Evolutionary conservation across 2,888 invertebrate species (phyloP), one percentile per base, ranked within the genome.

Genomic region (Caenorhabditis doughertyi): DNA sequence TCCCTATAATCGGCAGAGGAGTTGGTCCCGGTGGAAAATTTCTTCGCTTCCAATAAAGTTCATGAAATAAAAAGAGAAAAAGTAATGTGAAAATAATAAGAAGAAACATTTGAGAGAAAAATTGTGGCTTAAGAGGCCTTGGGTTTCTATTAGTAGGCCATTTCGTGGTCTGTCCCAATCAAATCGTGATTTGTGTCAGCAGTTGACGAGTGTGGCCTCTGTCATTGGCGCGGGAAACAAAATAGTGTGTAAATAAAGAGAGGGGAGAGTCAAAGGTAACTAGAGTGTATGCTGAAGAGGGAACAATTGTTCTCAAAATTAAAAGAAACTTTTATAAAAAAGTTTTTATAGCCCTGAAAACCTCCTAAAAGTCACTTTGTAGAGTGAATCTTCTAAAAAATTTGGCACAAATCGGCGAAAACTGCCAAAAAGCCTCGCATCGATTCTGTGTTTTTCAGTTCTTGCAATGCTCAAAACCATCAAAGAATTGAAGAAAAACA

Each of bases 41-140:
- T 16, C 58, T 44, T 13, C 70, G 44, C 35, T 70, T 70, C 70
- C 70, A 70, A n/a, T 47, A 58, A 9, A 53, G 23, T 16, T 70
- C 42, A n/a, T 56, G 39, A 47, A 42, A 51, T 8, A 68, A 21
- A 1, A 27, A 29, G n/a, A 49, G 9, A 5, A 23, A 0, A 32
- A 55, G 13, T 4, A 27, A 16, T 13, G 49, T 21, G 25, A 44
- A 18, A 18, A 42, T 8, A 2, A 70, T 18, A 11, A 70, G 1
- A 18, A 70, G 25, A 35, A 70, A 18, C 70, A 70, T 70, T 29
- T 53, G 39, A 18, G 18, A 18, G 21, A 51, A 25, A 23, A 25
- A 23, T n/a, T 35, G 35, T 35, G 3, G 18, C 18, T 18, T 47
- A 39, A 39, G 16, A 39, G 39, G 11, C 39, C 3, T 39, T 13